Conservation (phyloP, 2,113 vertebrate species). For the Haemorhous mexicanus region DNA sequence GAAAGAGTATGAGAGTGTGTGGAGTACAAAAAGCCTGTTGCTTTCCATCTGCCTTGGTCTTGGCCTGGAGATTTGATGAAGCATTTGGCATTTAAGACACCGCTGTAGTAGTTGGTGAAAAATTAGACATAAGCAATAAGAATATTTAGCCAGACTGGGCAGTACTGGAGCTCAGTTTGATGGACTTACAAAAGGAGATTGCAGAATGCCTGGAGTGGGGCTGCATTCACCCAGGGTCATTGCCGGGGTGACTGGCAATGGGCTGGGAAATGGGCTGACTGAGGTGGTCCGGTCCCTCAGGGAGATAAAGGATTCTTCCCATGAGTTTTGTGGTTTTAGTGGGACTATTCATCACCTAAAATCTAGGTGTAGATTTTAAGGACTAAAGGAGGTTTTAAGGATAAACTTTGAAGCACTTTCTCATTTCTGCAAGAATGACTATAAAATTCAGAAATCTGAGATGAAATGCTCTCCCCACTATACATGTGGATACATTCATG, state of each 20-base stretch:
- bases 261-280: not conserved
- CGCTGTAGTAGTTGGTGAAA: not conserved
- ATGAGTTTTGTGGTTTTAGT: not conserved
- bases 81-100: not conserved
- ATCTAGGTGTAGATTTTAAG: not conserved
- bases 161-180: not conserved
- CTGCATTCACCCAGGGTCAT: not conserved
- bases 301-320: not conserved
- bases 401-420: not conserved
- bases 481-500: not conserved
- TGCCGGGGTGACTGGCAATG: not conserved
- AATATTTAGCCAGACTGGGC: not conserved
- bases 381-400: not conserved
- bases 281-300: not conserved
- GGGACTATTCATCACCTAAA: not conserved
- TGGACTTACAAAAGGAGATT: not conserved
- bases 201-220: not conserved
- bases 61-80: not conserved
- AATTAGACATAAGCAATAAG: not conserved
- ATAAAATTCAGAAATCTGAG: not conserved
- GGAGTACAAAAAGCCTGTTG: not conserved
- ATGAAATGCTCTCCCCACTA: not conserved
- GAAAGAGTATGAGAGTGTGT: not conserved
- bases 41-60: not conserved
- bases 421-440: not conserved